Base-by-base conservation (phyloP, 2,113 vertebrate species). In the Felis chaus region DNA sequence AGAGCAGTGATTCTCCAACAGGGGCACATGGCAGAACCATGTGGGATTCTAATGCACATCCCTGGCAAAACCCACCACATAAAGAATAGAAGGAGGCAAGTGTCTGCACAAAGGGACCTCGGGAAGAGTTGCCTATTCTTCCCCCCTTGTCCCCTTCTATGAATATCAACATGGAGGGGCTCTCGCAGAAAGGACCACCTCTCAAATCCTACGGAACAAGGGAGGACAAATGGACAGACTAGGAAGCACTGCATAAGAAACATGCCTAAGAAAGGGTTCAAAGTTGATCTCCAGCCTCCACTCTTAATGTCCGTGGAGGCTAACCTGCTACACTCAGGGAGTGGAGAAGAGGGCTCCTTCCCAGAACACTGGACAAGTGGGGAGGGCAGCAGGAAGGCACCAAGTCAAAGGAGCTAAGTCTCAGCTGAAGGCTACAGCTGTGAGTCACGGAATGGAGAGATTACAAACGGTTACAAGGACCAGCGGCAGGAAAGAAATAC, bases 321-420 rank as follows among this genome's bases (percentile, higher is more conserved):
- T n/a, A 8, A 39, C 53, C 19, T 29, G 39, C 31, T 31, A 36
- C 55, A n/a, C 1, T 1, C n/a, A 57, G 5, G 0, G 12, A 57
- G 63, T 2, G 31, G 53, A 41, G 69, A 33, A 36, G 55, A 7
- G n/a, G 57, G 53, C 8, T 73, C 74, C 39, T 48, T 48, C n/a
- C 36, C 36, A 82, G 83, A 74, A 45, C 0, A 1, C 21, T 21
- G 50, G 39, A 65, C 4, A 4, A 31, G 25, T 8, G 12, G 29
- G 31, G 33, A n/a, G 41, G 76, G 61, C 11, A 33, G 8, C 69
- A 84, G 55, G 48, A 76, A 83, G n/a, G 45, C 27, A 12, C 15
- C 7, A 25, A 79, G 76, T 69, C 18, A n/a, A 45, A 84, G 69
- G 53, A 53, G 25, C 39, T 18, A 11, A 23, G 29, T 61, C 78